phyloP scores from a whole-genome alignment of 2,797 vertebrate genomes.

The Denticeps clupeoides region DNA sequence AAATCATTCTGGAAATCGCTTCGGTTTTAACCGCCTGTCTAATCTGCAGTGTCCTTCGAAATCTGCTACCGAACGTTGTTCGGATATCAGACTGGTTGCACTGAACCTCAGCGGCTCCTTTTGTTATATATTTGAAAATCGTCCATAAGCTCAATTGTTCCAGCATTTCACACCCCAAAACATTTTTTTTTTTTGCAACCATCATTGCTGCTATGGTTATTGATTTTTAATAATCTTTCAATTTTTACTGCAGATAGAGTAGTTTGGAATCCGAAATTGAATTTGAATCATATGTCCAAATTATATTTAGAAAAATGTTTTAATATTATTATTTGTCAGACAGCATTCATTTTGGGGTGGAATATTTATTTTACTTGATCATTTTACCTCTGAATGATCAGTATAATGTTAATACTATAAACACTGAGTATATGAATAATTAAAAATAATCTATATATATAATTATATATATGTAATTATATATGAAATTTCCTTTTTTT shows the following conservation, averaged over 20 bases:
- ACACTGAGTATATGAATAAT: not conserved
- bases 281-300: not conserved
- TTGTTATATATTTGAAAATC: not conserved
- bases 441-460: slow-evolving; percentile 5
- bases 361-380: slow-evolving; percentile 1
- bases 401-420: slow-evolving; percentile 1
- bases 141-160: not conserved
- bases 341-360: slow-evolving; percentile 1
- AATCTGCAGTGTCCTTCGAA: too few relatives aligned
- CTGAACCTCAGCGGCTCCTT: not conserved
- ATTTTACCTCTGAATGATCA: slow-evolving; percentile 1
- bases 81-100: slow-evolving; percentile 8
- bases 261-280: not conserved
- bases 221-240: not conserved
- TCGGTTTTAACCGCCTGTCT: too few relatives aligned
- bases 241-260: not conserved
- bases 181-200: too few relatives aligned
- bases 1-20: too few relatives aligned
- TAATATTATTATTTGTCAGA: not conserved
- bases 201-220: too few relatives aligned
- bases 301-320: not conserved
- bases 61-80: too few relatives aligned
- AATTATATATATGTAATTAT: slow-evolving; percentile 1
- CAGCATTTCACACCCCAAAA: slow-evolving; percentile 9
- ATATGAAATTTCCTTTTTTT: not conserved